Conservation (phyloP, 2,888 invertebrate species). For the Zaprionus obscuricornis region DNA sequence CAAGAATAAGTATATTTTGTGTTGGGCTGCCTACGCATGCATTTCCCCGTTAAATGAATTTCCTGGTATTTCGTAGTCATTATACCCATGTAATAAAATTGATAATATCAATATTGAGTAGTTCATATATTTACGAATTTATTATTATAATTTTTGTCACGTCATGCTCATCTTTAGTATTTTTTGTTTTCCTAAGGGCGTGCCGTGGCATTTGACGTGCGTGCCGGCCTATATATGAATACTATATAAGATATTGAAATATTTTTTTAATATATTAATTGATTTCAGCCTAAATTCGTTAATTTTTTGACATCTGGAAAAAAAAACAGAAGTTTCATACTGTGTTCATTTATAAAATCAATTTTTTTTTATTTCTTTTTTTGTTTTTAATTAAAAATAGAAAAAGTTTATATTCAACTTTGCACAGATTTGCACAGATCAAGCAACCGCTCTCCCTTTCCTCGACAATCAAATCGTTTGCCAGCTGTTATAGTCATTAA, state of each 20-base stretch:
- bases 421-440: too few relatives aligned
- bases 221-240: conserved; percentile 13
- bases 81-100: too few relatives aligned
- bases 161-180: conserved; percentile 12
- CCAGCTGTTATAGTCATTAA: conserved; percentile 15
- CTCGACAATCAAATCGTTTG: conserved; percentile 4
- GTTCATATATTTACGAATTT: neutral
- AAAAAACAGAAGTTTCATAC: conserved; percentile 57
- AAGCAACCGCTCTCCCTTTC: neutral
- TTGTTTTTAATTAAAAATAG: conserved; percentile 43
- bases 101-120: too few relatives aligned
- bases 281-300: conserved; percentile 59
- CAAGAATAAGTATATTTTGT: too few relatives aligned
- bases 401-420: conserved; percentile 35
- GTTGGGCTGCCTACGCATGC: too few relatives aligned
- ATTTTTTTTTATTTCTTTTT: conserved; percentile 42
- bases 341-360: neutral
- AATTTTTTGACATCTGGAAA: conserved; percentile 61
- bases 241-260: conserved; percentile 44
- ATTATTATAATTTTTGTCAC: neutral
- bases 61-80: too few relatives aligned
- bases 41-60: too few relatives aligned
- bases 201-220: conserved; percentile 45
- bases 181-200: conserved; percentile 20
- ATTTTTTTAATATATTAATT: conserved; percentile 71